Base-by-base conservation (phyloP, 1,140 invertebrate genomes). In the Amphibalanus amphitrite region DNA sequence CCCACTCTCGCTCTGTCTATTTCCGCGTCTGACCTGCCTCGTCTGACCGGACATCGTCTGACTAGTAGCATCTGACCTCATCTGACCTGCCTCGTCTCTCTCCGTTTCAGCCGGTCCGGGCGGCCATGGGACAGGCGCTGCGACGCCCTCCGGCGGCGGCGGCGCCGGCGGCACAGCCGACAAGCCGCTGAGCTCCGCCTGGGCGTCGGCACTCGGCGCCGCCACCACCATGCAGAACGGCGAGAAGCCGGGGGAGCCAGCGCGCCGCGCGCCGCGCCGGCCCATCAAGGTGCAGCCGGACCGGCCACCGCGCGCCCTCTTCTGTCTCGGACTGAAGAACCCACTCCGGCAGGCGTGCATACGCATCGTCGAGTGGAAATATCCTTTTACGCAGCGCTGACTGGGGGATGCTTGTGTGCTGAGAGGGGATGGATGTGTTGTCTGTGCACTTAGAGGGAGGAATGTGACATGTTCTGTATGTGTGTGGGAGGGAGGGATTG, bases 341-440 rank as follows among this genome's bases (percentile, higher is more conserved):
- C 95, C 95, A 20, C 77, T 99, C 47, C 85, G 97, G 74, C 95
- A 95, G 80, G 80, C 97, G 72, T 98, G 95, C 82, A 98, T 98
- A 78, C 88, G 88, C 78, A 88, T 99, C 75, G 94, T 98, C 70
- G 97, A 99, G 82, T 98, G 95, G 95, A 98, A 97, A 93, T 97
- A 96, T 93, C 91, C 90, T 93, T 93, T 91, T 81, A n/a, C n/a
- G n/a, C n/a, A 38, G 33, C 33, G 33, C 33, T 38, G 33, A 38
- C 33, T 38, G 33, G 33, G 4, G n/a, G n/a, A n/a, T n/a, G n/a
- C n/a, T n/a, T n/a, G n/a, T n/a, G n/a, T n/a, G n/a, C n/a, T n/a
- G n/a, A n/a, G n/a, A n/a, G n/a, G n/a, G n/a, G n/a, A n/a, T n/a
- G n/a, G n/a, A n/a, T n/a, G n/a, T n/a, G n/a, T n/a, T n/a, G n/a